These are phyloP conservation scores for Rhea pennata DNA, from an alignment of 2,113 vertebrate genomes.

Conservation along the genomic window DNA sequence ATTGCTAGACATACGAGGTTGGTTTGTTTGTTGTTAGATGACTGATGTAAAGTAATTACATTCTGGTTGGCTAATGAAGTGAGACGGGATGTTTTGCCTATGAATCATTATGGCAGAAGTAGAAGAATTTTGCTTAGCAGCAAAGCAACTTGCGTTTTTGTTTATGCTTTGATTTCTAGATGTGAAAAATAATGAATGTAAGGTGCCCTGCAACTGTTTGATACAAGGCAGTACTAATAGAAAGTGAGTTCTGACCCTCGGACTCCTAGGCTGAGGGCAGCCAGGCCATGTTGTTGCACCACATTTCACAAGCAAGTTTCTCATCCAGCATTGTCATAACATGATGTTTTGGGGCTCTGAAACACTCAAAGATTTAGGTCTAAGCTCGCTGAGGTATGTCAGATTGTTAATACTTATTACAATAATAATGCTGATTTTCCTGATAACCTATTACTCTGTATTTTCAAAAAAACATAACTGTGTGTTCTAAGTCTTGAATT, in stretches of 20 bases:
- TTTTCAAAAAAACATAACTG: background rate
- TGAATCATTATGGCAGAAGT: background rate
- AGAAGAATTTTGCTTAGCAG: background rate
- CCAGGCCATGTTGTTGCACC: background rate
- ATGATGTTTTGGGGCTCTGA: background rate
- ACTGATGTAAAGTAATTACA: background rate
- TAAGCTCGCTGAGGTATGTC: background rate
- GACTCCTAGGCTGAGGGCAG: background rate
- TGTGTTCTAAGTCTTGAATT: background rate
- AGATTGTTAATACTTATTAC: background rate
- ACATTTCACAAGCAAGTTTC: background rate
- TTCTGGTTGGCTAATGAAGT: background rate
- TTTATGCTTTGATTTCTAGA: background rate
- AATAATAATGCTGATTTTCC: background rate
- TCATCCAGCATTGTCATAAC: background rate
- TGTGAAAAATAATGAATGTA: background rate
- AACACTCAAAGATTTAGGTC: background rate
- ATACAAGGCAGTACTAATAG: background rate
- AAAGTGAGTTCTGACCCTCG: background rate
- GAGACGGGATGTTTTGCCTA: background rate
- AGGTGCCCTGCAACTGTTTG: background rate
- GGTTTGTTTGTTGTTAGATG: background rate
- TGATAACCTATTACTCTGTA: background rate
- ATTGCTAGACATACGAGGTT: background rate
- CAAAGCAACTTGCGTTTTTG: background rate